Conservation (phyloP, 2,113 vertebrate species). For the Phaethon lepturus region DNA sequence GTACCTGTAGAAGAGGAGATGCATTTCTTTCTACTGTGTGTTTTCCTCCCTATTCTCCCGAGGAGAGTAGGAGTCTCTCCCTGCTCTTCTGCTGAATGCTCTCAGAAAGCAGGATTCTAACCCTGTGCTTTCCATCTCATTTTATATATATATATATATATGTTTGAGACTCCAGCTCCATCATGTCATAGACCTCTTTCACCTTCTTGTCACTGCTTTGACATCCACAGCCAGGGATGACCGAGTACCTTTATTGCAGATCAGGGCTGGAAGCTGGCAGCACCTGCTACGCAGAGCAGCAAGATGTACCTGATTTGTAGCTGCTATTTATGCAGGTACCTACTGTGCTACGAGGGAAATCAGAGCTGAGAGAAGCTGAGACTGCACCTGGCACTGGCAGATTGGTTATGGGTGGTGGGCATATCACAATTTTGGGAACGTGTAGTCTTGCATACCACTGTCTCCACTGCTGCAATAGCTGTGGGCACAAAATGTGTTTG, state of each 20-base stretch:
- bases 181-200: neutral
- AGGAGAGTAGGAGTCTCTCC: neutral
- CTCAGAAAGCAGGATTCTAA: neutral
- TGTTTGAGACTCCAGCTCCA: neutral
- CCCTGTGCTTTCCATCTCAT: neutral
- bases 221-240: neutral
- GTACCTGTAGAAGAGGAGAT: neutral
- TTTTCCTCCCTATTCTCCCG: neutral
- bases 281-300: accelerated
- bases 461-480: neutral
- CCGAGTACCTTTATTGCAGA: neutral
- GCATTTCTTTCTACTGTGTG: neutral
- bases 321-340: neutral
- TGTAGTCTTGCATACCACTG: neutral
- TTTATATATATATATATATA: accelerated
- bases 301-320: neutral
- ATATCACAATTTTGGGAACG: neutral
- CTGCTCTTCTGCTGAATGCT: neutral
- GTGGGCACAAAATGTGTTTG: neutral
- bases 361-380: neutral
- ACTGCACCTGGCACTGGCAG: neutral
- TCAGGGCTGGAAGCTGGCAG: neutral
- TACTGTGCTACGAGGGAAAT: accelerated
- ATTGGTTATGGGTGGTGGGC: neutral
- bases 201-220: neutral